Conservation (phyloP, 1,140 invertebrate genomes). For the Drosophila obscura region DNA sequence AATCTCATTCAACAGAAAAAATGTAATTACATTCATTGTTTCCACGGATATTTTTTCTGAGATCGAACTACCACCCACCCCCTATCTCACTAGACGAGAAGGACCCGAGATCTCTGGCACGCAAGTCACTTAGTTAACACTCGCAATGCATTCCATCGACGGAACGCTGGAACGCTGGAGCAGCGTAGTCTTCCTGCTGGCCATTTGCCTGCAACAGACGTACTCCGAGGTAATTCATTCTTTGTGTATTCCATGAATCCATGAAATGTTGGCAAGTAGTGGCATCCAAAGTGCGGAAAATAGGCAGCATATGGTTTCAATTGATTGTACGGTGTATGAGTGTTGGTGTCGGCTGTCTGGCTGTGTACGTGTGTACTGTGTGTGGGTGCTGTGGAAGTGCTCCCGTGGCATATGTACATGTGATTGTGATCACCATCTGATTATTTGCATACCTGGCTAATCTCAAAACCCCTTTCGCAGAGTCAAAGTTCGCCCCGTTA, state of each 20-base stretch:
- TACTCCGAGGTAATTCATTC: slow-evolving; percentile 23
- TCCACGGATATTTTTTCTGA: too few relatives aligned
- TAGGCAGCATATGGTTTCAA: slow-evolving; percentile 52
- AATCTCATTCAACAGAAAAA: too few relatives aligned
- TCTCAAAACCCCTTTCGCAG: slow-evolving; percentile 26
- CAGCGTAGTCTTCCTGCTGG: neutral
- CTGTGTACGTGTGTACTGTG: slow-evolving; percentile 24
- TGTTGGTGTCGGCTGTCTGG: neutral
- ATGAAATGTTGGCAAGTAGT: neutral
- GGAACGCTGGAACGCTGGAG: neutral
- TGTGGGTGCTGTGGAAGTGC: slow-evolving; percentile 13
- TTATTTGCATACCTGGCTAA: slow-evolving; percentile 41
- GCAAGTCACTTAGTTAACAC: too few relatives aligned
- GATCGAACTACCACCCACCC: too few relatives aligned
- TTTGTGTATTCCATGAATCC: neutral
- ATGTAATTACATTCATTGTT: too few relatives aligned
- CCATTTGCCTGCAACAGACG: slow-evolving; percentile 13
- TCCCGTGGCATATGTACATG: slow-evolving; percentile 27
- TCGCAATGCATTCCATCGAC: slow-evolving; percentile 31
- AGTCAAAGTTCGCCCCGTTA: slow-evolving; percentile 63
- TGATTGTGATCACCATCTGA: neutral
- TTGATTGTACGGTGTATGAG: slow-evolving; percentile 14
- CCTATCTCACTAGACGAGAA: too few relatives aligned
- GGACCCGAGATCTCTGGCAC: too few relatives aligned
- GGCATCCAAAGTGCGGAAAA: neutral